Conservation (phyloP, 64 coral and sea anemone genomes). For the Pocillopora damicornis region DNA sequence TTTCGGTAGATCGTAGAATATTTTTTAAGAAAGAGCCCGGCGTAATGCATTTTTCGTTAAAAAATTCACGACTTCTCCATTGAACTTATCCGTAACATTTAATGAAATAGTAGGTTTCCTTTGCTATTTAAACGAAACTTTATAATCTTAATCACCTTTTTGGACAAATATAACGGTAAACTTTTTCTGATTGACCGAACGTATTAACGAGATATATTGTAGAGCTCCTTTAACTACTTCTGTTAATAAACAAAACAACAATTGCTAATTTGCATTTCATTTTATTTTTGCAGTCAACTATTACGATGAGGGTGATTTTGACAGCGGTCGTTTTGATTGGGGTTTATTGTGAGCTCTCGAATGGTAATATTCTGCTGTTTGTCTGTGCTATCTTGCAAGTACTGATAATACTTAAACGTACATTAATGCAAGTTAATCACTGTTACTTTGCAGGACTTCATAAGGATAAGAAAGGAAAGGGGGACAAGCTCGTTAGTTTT, state of each 20-base stretch:
- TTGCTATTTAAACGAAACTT: too few species aligned
- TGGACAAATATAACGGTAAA: too few species aligned
- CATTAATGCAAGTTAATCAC: neutral
- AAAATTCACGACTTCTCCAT: too few species aligned
- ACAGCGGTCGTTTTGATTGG: neutral
- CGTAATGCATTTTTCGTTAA: too few species aligned
- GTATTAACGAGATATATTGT: too few species aligned
- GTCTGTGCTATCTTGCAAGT: neutral
- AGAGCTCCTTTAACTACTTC: neutral
- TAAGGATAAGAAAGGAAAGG: neutral
- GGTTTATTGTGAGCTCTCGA: neutral
- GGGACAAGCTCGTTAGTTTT: neutral
- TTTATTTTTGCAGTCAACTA: slow-evolving; percentile 6
- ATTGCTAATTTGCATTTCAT: neutral
- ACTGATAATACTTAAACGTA: neutral
- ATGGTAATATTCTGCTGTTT: neutral
- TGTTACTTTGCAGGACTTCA: neutral
- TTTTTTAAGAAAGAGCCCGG: too few species aligned
- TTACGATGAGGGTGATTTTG: neutral
- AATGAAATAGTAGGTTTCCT: too few species aligned
- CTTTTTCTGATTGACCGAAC: too few species aligned
- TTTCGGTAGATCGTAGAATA: too few species aligned
- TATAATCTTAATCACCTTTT: too few species aligned
- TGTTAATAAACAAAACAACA: neutral
- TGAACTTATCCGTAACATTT: too few species aligned